Evolutionary conservation across 2,888 invertebrate species (phyloP).

Genomic region (Harmothoe impar): DNA sequence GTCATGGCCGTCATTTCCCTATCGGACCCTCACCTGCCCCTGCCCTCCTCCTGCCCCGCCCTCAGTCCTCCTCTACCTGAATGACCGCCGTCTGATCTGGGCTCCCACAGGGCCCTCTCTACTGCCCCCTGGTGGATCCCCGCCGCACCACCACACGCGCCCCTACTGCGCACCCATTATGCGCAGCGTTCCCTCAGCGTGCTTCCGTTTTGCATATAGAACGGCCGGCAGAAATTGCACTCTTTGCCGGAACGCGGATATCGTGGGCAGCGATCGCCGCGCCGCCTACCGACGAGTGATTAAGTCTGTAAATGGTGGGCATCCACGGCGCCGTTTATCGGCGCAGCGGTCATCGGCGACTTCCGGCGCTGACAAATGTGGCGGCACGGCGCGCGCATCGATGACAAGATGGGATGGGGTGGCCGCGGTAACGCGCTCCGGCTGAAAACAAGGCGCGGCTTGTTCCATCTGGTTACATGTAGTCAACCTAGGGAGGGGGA

Average conservation of each 20-base stretch:
- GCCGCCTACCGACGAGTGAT: slow-evolving; percentile 15
- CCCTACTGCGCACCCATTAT: background rate
- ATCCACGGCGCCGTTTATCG: slow-evolving; percentile 29
- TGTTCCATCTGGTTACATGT: background rate
- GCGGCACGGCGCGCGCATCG: background rate
- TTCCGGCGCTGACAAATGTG: slow-evolving; percentile 40
- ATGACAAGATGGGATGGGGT: background rate
- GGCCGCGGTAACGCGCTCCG: background rate
- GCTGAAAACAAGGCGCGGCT: background rate
- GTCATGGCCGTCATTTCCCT: background rate
- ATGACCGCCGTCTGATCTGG: background rate
- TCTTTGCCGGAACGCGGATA: slow-evolving; percentile 13
- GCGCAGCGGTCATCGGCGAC: slow-evolving; percentile 37
- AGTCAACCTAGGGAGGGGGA: no score
- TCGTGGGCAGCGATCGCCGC: slow-evolving; percentile 12
- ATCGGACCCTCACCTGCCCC: slow-evolving; percentile 16
- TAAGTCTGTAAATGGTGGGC: slow-evolving; percentile 39
- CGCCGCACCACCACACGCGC: background rate
- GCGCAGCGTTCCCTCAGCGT: background rate
- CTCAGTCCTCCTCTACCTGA: slow-evolving; percentile 20
- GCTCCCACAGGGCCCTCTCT: background rate
- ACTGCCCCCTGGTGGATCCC: background rate
- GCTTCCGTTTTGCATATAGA: slow-evolving; percentile 46
- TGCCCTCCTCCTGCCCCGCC: no score
- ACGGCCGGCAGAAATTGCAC: slow-evolving; percentile 11